A percentile compares a stretch with the other conserved stretches of the same genome.
Conservation (phyloP, 2,888 invertebrate genomes). For the Orthosia incerta region DNA sequence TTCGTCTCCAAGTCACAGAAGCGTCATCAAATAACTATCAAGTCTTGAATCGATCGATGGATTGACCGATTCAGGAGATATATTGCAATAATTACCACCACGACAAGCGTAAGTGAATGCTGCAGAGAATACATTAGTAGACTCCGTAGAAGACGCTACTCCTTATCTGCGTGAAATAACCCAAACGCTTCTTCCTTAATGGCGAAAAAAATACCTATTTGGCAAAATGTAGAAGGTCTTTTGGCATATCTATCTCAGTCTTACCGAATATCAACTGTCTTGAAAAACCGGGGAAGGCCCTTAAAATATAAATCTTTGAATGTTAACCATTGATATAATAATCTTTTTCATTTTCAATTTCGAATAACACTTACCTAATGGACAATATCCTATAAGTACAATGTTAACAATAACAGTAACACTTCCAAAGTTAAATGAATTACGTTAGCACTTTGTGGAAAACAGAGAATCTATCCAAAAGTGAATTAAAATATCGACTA, state of each 20-base stretch:
- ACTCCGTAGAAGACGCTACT: neutral
- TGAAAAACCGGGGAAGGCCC: conserved; percentile 10
- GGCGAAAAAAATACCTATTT: neutral
- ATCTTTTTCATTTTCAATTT: neutral
- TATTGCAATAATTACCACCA: conserved; percentile 20
- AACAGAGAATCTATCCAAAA: neutral
- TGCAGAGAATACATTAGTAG: conserved; percentile 9
- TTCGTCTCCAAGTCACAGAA: neutral
- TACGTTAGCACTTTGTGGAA: neutral
- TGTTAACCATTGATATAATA: neutral
- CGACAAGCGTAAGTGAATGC: neutral
- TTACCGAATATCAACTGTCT: neutral
- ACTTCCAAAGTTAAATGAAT: neutral
- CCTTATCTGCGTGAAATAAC: conserved; percentile 10
- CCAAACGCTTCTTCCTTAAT: too few relatives aligned
- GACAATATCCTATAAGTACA: neutral
- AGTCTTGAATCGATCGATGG: conserved; percentile 10
- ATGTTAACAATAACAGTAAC: neutral
- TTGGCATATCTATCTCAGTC: neutral
- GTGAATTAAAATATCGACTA: neutral
- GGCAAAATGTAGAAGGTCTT: neutral
- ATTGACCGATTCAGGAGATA: conserved; percentile 8
- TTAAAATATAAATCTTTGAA: neutral
- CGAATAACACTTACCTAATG: too few relatives aligned
- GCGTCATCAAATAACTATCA: conserved; percentile 4